These are phyloP conservation scores for Selenia dentaria DNA, from an alignment of 2,888 invertebrate genomes.

Conservation along the genomic window DNA sequence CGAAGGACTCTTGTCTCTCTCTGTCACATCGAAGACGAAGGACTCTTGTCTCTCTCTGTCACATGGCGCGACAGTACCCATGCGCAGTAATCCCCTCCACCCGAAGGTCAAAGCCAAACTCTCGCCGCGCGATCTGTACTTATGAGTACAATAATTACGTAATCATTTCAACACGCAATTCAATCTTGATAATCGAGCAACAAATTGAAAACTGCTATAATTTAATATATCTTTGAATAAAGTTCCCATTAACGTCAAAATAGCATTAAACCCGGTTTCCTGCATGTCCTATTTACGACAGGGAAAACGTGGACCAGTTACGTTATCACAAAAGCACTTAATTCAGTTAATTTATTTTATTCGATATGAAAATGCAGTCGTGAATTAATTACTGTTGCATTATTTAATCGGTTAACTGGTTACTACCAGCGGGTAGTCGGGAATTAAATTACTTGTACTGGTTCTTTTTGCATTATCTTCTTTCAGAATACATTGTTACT, in stretches of 20 bases:
- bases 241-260: constrained; percentile 25
- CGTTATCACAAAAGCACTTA: constrained; percentile 47
- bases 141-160: constrained; percentile 3
- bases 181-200: constrained; percentile 5
- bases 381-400: constrained; percentile 58
- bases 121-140: too few relatives aligned
- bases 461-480: too few relatives aligned
- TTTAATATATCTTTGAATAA: constrained; percentile 18
- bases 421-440: too few relatives aligned
- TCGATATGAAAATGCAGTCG: constrained; percentile 46
- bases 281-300: constrained; percentile 35
- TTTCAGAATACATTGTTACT: too few relatives aligned
- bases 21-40: too few relatives aligned
- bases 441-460: constrained; percentile 69
- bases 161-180: constrained; percentile 7
- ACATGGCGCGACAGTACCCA: too few relatives aligned
- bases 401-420: constrained; percentile 65
- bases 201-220: constrained; percentile 16
- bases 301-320: constrained; percentile 42
- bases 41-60: too few relatives aligned
- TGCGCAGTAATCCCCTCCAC: too few relatives aligned
- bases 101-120: too few relatives aligned
- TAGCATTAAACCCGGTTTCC: constrained; percentile 23
- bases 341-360: constrained; percentile 52
- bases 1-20: too few relatives aligned